Evolutionary conservation across 1,140 invertebrate genomes (phyloP).

Genomic region (Pristionchus pacificus): DNA sequence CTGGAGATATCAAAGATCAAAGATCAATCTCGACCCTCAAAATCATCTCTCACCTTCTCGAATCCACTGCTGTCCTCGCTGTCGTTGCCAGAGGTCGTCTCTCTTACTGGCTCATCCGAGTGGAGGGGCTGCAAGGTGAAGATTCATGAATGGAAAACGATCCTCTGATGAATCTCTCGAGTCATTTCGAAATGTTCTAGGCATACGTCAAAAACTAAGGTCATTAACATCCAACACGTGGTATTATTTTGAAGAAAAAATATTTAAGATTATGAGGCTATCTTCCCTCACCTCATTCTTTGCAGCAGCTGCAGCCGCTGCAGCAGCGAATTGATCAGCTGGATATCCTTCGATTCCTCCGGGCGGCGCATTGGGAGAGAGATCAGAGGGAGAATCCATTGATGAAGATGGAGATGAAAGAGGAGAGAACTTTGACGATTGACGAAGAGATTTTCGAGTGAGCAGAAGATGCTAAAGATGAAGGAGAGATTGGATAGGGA

Average conservation of each 20-base stretch:
- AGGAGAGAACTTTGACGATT: neutral
- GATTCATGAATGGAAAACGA: too few species aligned
- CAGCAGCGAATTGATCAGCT: constrained; percentile 14
- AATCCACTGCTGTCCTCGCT: constrained; percentile 24
- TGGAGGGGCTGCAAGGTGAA: too few species aligned
- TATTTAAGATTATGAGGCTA: too few species aligned
- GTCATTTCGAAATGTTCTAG: too few species aligned
- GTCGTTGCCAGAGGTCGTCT: constrained; percentile 17
- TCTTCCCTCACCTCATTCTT: too few species aligned
- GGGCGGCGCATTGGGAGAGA: constrained; percentile 31
- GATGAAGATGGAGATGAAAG: constrained; percentile 5
- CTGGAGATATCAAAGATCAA: neutral
- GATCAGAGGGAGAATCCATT: constrained; percentile 31
- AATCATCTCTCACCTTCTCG: constrained; percentile 12
- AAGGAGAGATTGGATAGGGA: neutral
- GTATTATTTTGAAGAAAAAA: too few species aligned
- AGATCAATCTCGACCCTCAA: neutral
- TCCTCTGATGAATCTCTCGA: too few species aligned
- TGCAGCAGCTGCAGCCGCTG: too few species aligned
- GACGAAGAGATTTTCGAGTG: neutral
- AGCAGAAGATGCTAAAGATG: neutral
- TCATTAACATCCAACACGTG: too few species aligned
- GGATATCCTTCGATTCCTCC: constrained; percentile 25
- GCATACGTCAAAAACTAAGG: too few species aligned
- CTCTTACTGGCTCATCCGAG: neutral